phyloP scores from a whole-genome alignment of 2,113 vertebrate genomes.

The Dasypus novemcinctus region DNA sequence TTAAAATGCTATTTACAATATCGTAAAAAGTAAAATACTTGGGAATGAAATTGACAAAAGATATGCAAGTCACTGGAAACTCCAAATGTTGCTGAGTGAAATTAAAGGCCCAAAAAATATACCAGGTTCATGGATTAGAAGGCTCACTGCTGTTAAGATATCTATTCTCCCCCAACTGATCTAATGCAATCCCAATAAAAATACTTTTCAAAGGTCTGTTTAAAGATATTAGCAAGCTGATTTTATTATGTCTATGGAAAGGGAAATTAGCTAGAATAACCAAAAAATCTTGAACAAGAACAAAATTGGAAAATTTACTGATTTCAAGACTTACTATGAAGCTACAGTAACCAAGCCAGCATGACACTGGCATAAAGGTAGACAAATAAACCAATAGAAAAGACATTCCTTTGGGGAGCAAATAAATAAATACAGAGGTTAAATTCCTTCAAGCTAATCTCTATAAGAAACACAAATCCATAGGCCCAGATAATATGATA shows the following conservation, averaged over 20 bases:
- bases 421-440: neutral
- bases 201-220: neutral
- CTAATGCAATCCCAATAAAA: neutral
- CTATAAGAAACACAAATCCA: neutral
- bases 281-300: neutral
- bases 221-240: neutral
- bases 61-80: neutral
- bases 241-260: conserved; percentile 1
- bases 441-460: neutral
- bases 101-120: neutral
- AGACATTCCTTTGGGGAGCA: neutral
- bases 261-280: neutral
- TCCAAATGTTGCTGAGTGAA: neutral
- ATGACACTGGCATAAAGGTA: neutral
- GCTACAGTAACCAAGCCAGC: neutral
- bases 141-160: neutral
- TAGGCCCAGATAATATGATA: neutral
- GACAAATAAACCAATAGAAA: neutral
- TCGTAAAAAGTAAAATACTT: neutral
- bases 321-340: conserved; percentile 2
- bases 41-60: neutral
- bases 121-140: neutral
- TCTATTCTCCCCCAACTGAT: neutral
- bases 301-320: neutral
- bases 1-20: neutral